A percentile compares a stretch with the other conserved stretches of the same genome.
These are phyloP conservation scores for Callosobruchus maculatus DNA, from an alignment of 2,888 invertebrate genomes.

Conservation along the genomic window DNA sequence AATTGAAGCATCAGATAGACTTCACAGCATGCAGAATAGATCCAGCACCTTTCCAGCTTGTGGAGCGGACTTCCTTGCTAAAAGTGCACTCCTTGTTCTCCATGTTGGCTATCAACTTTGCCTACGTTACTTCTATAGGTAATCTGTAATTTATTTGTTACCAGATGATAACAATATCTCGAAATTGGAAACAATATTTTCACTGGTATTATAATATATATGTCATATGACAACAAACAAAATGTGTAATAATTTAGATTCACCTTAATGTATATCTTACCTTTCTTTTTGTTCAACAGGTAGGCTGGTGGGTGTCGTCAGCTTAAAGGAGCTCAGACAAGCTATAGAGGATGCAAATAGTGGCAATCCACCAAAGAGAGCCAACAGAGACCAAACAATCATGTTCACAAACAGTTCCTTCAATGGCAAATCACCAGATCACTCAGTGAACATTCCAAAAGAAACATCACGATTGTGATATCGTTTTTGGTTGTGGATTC, in stretches of 20 bases:
- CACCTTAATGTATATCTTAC: too few species aligned
- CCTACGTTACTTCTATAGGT: slow-evolving; percentile 94
- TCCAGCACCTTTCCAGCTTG: slow-evolving; percentile 94
- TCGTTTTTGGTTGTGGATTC: background rate
- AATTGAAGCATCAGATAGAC: slow-evolving; percentile 75
- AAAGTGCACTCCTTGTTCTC: slow-evolving; percentile 81
- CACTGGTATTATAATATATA: too few species aligned
- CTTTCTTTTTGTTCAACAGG: slow-evolving; percentile 60
- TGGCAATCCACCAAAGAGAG: slow-evolving; percentile 56
- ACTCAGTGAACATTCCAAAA: background rate
- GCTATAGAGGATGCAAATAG: slow-evolving; percentile 88
- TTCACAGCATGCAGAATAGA: slow-evolving; percentile 78
- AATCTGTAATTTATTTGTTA: slow-evolving; percentile 84
- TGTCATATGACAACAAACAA: slow-evolving; percentile 66
- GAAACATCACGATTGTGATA: background rate
- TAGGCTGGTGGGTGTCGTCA: slow-evolving; percentile 89
- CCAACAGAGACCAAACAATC: slow-evolving; percentile 2
- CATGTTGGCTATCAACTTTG: slow-evolving; percentile 90
- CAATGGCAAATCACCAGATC: background rate
- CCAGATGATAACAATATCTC: too few species aligned
- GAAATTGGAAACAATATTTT: too few species aligned
- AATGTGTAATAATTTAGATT: too few species aligned
- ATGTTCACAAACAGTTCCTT: background rate
- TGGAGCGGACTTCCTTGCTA: slow-evolving; percentile 84
- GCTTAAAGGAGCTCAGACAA: slow-evolving; percentile 85